phyloP scores from a whole-genome alignment of 2,888 invertebrate genomes.

The Torymus aiolomorphi region DNA sequence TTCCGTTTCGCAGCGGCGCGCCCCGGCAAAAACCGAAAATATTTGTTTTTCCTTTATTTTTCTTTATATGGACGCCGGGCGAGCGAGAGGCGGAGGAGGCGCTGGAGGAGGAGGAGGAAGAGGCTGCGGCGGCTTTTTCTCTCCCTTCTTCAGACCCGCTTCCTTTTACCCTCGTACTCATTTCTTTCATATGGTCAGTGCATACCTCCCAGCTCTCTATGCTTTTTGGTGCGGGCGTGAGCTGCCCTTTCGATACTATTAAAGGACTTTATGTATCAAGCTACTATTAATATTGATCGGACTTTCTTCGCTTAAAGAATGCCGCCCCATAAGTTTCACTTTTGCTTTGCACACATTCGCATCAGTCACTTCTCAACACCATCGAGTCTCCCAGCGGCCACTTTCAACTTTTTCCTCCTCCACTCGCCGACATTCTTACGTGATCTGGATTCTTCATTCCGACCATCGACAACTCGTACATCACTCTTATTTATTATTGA shows the following conservation, averaged over 20 bases:
- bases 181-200: constrained; percentile 22
- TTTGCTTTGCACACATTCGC: not conserved
- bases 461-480: too few species aligned
- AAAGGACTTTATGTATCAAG: constrained; percentile 18
- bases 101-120: constrained; percentile 9
- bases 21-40: constrained; percentile 70
- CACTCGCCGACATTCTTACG: not conserved
- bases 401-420: not conserved
- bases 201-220: constrained; percentile 27
- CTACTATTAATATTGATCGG: constrained; percentile 44
- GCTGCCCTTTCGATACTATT: constrained; percentile 24
- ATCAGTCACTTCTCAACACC: not conserved
- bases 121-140: constrained; percentile 26
- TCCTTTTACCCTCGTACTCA: not conserved
- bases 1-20: constrained; percentile 52
- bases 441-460: too few species aligned
- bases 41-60: constrained; percentile 59
- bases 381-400: not conserved
- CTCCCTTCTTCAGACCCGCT: not conserved
- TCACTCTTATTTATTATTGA: too few species aligned
- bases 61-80: constrained; percentile 24
- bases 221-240: constrained; percentile 15
- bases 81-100: too few species aligned
- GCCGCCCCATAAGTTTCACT: constrained; percentile 30
- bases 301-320: constrained; percentile 13